Evolutionary conservation across 2,888 invertebrate species (phyloP).

Genomic region (Ypsolopha scabrella): DNA sequence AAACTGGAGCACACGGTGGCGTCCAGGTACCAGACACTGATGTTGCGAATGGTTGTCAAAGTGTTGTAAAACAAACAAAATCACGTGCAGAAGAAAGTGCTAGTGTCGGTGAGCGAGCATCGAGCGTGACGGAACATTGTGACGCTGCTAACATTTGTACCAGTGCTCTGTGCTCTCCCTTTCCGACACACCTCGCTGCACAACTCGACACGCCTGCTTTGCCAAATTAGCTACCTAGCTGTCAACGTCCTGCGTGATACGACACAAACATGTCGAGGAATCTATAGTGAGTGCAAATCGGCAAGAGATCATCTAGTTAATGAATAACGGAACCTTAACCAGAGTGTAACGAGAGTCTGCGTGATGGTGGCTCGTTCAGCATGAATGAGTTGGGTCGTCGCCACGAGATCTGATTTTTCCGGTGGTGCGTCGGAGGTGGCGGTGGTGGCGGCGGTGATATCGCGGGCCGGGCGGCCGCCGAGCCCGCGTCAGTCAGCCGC

Average conservation of each 20-base stretch:
- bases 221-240: constrained; percentile 25
- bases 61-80: constrained; percentile 33
- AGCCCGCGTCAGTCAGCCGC: constrained; percentile 50
- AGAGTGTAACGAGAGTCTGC: constrained; percentile 57
- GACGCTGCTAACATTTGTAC: constrained; percentile 37
- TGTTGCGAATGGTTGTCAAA: not conserved
- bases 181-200: constrained; percentile 49
- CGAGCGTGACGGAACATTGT: constrained; percentile 43
- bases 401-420: constrained; percentile 58
- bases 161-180: constrained; percentile 38
- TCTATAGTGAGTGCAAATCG: too few relatives aligned
- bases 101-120: constrained; percentile 23
- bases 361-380: constrained; percentile 51
- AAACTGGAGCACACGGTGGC: too few relatives aligned
- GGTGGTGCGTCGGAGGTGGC: constrained; percentile 36
- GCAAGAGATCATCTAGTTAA: not conserved
- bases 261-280: not conserved
- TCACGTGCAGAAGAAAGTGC: constrained; percentile 62
- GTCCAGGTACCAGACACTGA: too few relatives aligned
- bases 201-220: constrained; percentile 35
- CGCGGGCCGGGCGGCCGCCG: constrained; percentile 17
- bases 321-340: constrained; percentile 12
- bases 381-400: constrained; percentile 63
- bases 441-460: constrained; percentile 39
- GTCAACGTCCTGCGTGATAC: constrained; percentile 23